phyloP scores from a whole-genome alignment of 1,140 invertebrate species.

The Phocides pigmalion region DNA sequence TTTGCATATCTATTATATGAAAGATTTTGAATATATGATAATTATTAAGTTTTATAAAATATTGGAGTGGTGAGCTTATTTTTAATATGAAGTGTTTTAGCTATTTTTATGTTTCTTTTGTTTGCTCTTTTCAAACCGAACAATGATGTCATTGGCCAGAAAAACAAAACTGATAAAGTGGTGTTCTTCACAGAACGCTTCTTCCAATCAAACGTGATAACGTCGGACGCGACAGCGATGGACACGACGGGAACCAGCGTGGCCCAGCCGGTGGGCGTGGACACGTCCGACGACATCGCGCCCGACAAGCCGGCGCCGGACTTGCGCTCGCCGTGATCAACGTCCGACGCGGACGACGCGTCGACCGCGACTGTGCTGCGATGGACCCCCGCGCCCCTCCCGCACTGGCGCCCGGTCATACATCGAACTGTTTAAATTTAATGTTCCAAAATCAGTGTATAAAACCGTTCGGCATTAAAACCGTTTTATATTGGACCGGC shows the following conservation, averaged over 20 bases:
- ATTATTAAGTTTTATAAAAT: no score
- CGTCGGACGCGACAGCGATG: slow-evolving; percentile 74
- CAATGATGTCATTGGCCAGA: slow-evolving; percentile 19
- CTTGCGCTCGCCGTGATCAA: slow-evolving; percentile 77
- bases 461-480: slow-evolving; percentile 13
- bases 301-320: slow-evolving; percentile 73
- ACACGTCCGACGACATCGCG: slow-evolving; percentile 62
- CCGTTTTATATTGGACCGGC: slow-evolving; percentile 15
- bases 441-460: slow-evolving; percentile 29
- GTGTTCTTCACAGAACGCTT: slow-evolving; percentile 70
- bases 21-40: no score
- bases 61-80: no score
- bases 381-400: slow-evolving; percentile 75
- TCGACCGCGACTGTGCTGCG: slow-evolving; percentile 53
- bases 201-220: slow-evolving; percentile 82
- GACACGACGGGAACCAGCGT: slow-evolving; percentile 66
- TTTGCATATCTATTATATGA: no score
- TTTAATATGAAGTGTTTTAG: not conserved
- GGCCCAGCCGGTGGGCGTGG: slow-evolving; percentile 53
- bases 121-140: slow-evolving; percentile 4
- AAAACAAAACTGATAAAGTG: slow-evolving; percentile 32
- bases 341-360: slow-evolving; percentile 47
- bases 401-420: slow-evolving; percentile 75
- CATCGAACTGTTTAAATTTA: slow-evolving; percentile 53
- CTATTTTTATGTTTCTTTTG: slow-evolving; percentile 11